Evolutionary conservation across 1,140 invertebrate genomes (phyloP).

Genomic region (Ladona fulva): DNA sequence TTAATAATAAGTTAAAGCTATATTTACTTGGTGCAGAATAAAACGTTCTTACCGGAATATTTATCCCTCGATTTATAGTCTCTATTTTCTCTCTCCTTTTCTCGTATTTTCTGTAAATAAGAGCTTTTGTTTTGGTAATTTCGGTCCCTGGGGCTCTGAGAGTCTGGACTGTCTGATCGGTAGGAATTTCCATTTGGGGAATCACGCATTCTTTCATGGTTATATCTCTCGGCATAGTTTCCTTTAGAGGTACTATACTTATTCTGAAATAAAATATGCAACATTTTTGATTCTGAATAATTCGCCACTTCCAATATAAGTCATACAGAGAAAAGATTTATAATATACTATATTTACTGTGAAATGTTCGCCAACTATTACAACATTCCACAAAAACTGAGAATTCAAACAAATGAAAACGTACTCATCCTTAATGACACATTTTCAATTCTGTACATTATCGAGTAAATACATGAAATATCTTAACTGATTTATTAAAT

Average conservation of each 20-base stretch:
- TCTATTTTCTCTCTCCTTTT: constrained; percentile 86
- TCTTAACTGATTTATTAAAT: too few species aligned
- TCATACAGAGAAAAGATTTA: too few species aligned
- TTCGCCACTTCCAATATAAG: too few species aligned
- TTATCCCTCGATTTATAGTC: constrained; percentile 82
- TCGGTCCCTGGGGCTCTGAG: constrained; percentile 56
- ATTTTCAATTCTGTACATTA: too few species aligned
- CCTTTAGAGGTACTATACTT: constrained; percentile 64
- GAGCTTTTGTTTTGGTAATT: constrained; percentile 65
- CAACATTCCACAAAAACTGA: too few species aligned
- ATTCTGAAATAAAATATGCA: constrained; percentile 43
- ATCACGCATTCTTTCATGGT: constrained; percentile 52
- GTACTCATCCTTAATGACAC: too few species aligned
- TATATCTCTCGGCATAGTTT: constrained; percentile 48
- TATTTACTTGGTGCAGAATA: constrained; percentile 19
- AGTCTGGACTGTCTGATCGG: constrained; percentile 60
- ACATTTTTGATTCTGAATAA: too few species aligned
- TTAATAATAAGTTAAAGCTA: not conserved
- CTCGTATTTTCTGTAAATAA: constrained; percentile 66
- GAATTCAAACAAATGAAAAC: too few species aligned
- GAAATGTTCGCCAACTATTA: too few species aligned
- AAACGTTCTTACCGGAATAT: constrained; percentile 56
- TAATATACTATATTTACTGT: too few species aligned
- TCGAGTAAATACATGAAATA: too few species aligned
- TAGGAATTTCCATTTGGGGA: constrained; percentile 65